Evolutionary conservation across 2,888 invertebrate species (phyloP).

Genomic region (Hirtodrosophila histrioides): DNA sequence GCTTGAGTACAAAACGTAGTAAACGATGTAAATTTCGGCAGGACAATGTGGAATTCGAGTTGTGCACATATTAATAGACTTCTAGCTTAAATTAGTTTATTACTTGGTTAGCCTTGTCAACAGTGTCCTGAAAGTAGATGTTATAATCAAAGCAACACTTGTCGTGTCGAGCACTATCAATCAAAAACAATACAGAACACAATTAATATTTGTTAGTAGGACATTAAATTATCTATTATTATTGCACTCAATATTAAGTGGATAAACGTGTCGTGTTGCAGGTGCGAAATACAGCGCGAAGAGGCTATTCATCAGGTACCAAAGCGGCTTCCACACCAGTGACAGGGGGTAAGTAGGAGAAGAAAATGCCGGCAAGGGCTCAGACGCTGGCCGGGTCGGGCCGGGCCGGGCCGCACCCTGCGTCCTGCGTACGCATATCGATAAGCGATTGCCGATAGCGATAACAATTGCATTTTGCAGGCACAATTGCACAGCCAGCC

Average conservation of each 20-base stretch:
- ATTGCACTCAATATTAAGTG: conserved; percentile 1
- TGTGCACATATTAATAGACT: conserved; percentile 19
- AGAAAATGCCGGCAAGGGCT: conserved; percentile 1
- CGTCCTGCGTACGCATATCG: conserved; percentile 48
- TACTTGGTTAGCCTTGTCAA: conserved; percentile 20
- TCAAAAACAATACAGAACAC: conserved; percentile 4
- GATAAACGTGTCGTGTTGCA: conserved; percentile 28
- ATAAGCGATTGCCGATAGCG: conserved; percentile 30
- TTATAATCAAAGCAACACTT: neutral
- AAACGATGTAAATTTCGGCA: conserved; percentile 27
- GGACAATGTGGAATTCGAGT: conserved; percentile 25
- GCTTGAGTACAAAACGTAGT: conserved; percentile 8
- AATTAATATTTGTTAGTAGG: conserved; percentile 8
- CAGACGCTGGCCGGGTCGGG: conserved; percentile 3
- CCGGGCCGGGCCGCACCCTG: conserved; percentile 42
- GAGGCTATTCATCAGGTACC: conserved; percentile 18
- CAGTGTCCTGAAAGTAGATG: conserved; percentile 19
- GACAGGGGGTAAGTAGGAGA: conserved; percentile 53
- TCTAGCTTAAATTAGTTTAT: conserved; percentile 21
- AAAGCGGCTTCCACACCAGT: conserved; percentile 26
- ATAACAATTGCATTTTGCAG: conserved; percentile 14
- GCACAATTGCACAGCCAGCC: conserved; percentile 26
- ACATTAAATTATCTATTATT: conserved; percentile 5
- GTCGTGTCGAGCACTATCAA: conserved; percentile 1
- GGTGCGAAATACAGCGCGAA: conserved; percentile 25